These are phyloP conservation scores for Drosophila pachea DNA, from an alignment of 1,140 invertebrate species.

Conservation along the genomic window DNA sequence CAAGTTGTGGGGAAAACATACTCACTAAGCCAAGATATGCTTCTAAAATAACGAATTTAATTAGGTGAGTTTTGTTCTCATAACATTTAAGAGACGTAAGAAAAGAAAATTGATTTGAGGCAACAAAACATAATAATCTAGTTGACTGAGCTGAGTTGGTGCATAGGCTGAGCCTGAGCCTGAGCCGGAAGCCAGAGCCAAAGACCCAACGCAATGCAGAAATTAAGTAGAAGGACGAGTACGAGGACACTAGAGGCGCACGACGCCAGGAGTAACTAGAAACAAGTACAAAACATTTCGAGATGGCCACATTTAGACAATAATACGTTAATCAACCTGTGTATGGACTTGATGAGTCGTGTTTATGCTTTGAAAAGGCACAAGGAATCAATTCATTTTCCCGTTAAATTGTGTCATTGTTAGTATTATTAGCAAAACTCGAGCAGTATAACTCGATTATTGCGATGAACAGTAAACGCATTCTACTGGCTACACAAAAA, in stretches of 20 bases:
- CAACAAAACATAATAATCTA: conserved; percentile 51
- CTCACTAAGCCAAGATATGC: conserved; percentile 64
- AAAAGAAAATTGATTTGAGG: conserved; percentile 36
- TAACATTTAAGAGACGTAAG: no score
- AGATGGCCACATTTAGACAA: conserved; percentile 38
- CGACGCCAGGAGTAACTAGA: conserved; percentile 73
- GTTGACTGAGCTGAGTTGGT: conserved; percentile 40
- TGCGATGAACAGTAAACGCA: not conserved
- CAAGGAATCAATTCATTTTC: not conserved
- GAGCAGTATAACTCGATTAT: conserved; percentile 5
- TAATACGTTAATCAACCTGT: conserved; percentile 8
- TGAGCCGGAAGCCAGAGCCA: conserved; percentile 29
- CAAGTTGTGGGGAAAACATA: conserved; percentile 41
- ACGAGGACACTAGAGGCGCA: conserved; percentile 58
- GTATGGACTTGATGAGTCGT: conserved; percentile 11
- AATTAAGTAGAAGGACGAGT: conserved; percentile 55
- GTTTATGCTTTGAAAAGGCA: conserved; percentile 28
- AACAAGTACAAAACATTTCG: conserved; percentile 65
- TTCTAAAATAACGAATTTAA: conserved; percentile 46
- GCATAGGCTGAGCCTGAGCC: conserved; percentile 33
- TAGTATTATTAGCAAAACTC: conserved; percentile 37
- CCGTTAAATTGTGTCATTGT: conserved; percentile 3
- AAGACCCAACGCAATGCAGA: conserved; percentile 40
- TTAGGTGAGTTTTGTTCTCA: not conserved
- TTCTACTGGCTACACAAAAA: not conserved